Evolutionary conservation across 2,797 vertebrate genomes (phyloP).

Genomic region (Pteropus rufus): DNA sequence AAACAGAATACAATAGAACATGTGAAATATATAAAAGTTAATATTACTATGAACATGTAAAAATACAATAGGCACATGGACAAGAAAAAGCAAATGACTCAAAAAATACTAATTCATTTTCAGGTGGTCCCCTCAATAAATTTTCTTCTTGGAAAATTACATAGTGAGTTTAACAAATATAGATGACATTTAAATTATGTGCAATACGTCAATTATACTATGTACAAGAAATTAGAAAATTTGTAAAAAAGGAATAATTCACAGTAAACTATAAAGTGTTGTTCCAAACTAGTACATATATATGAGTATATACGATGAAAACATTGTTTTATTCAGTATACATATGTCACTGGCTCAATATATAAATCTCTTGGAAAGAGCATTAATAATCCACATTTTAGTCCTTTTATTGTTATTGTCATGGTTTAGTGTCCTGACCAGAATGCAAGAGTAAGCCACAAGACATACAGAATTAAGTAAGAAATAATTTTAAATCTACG

Average conservation of each 20-base stretch:
- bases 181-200: background rate
- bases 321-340: background rate
- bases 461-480: background rate
- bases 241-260: background rate
- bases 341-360: background rate
- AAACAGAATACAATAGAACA: background rate
- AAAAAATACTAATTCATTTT: background rate
- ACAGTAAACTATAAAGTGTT: background rate
- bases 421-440: background rate
- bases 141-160: background rate
- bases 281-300: background rate
- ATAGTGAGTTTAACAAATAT: background rate
- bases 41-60: background rate
- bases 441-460: background rate
- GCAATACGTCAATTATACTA: background rate
- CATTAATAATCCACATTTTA: background rate
- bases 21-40: background rate
- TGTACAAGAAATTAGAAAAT: background rate
- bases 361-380: background rate
- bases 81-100: background rate
- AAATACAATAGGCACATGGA: background rate
- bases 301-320: background rate
- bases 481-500: background rate
- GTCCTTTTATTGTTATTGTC: background rate
- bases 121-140: background rate